Base-by-base conservation (phyloP, 2,113 vertebrate species). In the Ammospiza caudacuta region DNA sequence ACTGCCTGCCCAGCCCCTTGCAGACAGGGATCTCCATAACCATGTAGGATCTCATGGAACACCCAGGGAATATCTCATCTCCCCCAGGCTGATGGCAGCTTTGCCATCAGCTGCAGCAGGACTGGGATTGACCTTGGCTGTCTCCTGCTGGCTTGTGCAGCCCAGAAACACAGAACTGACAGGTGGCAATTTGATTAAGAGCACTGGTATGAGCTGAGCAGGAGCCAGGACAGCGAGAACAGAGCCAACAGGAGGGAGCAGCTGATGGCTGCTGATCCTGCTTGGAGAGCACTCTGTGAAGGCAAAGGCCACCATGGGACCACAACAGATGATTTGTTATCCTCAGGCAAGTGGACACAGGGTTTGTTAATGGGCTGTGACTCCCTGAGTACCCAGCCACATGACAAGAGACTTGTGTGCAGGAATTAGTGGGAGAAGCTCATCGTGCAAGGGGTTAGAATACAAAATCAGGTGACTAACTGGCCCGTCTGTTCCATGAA, bases 241-340 rank as follows among this genome's bases (percentile, higher is more conserved):
- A 51, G 35, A 89, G 29, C 79, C 81, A 80, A 77, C 29, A 74
- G 74, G 63, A 95, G 35, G 70, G 59, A 96, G 87, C 78, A 94
- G 93, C 75, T 95, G 87, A 47, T 76, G 63, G 63, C 47, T 74
- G 4, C 55, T 35, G 58, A 44, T 80, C 62, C 78, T 87, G 59
- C 75, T 73, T 85, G 81, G 86, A 90, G 55, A 80, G 79, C 17
- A n/a, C 21, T 85, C 72, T 77, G n/a, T 91, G 72, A 90, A 90
- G 51, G 72, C n/a, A 94, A 92, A 89, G 43, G 74, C 82, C 76
- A 74, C 57, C 57, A 27, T 2, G 15, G 63, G 82, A 83, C 37
- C 55, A 74, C 35, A 52, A 55, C 3, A 87, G 69, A 73, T 1
- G 2, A 89, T 74, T 59, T 63, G 54, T 47, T 89, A 79, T 73